Evolutionary conservation across 1,140 invertebrate species (phyloP).

Genomic region (Neodiprion fabricii): DNA sequence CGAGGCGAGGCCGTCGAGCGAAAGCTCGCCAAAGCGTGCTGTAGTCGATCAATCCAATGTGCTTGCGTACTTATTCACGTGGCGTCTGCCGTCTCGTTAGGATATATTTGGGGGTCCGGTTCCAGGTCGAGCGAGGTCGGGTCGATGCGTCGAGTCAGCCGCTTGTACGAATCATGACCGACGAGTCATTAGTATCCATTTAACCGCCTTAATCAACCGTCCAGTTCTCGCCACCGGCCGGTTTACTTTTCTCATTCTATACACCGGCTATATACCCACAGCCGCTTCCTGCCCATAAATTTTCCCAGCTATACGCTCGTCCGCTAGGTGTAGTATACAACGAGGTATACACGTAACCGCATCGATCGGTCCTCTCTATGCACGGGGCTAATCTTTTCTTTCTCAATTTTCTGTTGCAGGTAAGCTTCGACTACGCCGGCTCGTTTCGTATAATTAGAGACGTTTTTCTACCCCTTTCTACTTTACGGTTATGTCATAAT

Average conservation of each 20-base stretch:
- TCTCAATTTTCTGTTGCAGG: conserved; percentile 42
- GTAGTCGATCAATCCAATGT: neutral
- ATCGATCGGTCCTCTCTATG: neutral
- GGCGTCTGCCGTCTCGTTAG: neutral
- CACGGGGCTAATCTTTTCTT: conserved; percentile 29
- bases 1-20: too few species aligned
- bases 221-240: neutral
- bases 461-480: neutral
- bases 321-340: too few species aligned
- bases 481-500: too few species aligned
- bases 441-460: conserved; percentile 25
- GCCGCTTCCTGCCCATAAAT: too few species aligned
- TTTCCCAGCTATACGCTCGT: too few species aligned
- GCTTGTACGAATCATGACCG: neutral
- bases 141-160: neutral
- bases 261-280: too few species aligned
- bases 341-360: too few species aligned
- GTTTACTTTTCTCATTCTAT: too few species aligned
- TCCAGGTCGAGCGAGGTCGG: neutral
- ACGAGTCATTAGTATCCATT: neutral
- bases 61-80: conserved; percentile 2
- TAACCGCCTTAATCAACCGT: neutral
- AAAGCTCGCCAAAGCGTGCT: neutral
- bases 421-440: conserved; percentile 33
- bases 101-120: neutral